Evolutionary conservation across 2,797 vertebrate species (phyloP).

Genomic region (Pogoniulus pusillus): DNA sequence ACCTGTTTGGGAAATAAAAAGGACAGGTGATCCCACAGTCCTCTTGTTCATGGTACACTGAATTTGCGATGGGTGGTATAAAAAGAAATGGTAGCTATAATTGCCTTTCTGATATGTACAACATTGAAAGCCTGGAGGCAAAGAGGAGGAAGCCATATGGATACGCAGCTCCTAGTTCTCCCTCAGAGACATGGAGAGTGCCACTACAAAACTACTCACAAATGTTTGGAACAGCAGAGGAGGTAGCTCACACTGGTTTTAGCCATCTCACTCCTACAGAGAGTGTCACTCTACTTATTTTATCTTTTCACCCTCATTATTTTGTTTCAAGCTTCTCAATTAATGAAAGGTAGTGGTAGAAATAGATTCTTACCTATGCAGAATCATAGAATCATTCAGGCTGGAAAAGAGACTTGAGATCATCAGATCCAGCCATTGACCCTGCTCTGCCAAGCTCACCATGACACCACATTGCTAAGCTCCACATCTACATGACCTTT

Average conservation of each 20-base stretch:
- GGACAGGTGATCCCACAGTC: not conserved
- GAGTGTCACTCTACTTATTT: not conserved
- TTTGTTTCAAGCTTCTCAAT: not conserved
- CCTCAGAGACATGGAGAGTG: not conserved
- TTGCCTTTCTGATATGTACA: not conserved
- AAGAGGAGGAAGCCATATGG: not conserved
- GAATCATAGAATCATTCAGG: too few relatives aligned
- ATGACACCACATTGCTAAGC: too few relatives aligned
- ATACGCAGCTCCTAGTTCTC: not conserved
- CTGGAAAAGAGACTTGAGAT: too few relatives aligned
- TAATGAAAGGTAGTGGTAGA: not conserved
- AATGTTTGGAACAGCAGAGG: not conserved
- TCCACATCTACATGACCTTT: too few relatives aligned
- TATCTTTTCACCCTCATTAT: not conserved
- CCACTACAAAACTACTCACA: not conserved
- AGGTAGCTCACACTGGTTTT: not conserved
- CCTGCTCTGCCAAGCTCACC: too few relatives aligned
- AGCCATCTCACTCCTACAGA: not conserved
- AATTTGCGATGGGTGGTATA: not conserved
- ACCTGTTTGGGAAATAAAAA: not conserved
- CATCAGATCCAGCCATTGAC: too few relatives aligned
- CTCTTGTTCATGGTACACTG: not conserved
- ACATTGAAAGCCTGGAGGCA: not conserved
- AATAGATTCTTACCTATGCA: not conserved
- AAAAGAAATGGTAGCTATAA: not conserved